Conservation (phyloP, 1,140 invertebrate species). For the Lanistes nyassanus region DNA sequence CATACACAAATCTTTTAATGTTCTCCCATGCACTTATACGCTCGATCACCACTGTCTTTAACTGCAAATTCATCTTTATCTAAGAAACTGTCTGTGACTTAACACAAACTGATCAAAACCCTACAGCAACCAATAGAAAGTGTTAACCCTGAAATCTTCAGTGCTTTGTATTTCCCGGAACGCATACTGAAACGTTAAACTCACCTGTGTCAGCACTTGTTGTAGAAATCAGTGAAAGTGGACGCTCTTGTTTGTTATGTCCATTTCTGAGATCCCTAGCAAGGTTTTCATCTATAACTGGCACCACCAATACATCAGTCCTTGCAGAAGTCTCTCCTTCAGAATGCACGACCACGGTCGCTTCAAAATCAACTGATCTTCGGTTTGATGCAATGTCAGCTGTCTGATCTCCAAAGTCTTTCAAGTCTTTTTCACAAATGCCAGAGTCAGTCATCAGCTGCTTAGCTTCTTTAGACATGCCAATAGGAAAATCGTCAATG, state of each 20-base stretch:
- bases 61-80: too few species aligned
- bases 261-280: constrained; percentile 40
- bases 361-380: constrained; percentile 21
- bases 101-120: too few species aligned
- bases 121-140: too few species aligned
- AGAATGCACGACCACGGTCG: too few species aligned
- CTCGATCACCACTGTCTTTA: too few species aligned
- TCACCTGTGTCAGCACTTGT: constrained; percentile 61
- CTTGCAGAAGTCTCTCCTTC: background rate
- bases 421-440: constrained; percentile 43
- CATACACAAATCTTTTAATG: too few species aligned
- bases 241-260: constrained; percentile 45
- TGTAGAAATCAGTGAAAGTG: constrained; percentile 54
- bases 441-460: constrained; percentile 55
- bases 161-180: too few species aligned
- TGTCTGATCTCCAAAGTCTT: constrained; percentile 10
- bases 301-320: background rate
- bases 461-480: constrained; percentile 29
- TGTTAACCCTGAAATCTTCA: too few species aligned
- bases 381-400: constrained; percentile 12
- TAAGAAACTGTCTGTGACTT: too few species aligned
- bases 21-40: too few species aligned
- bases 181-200: too few species aligned
- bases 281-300: constrained; percentile 27
- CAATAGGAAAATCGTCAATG: constrained; percentile 29